Evolutionary conservation across 2,888 invertebrate species (phyloP).

Genomic region (Minunthozetes semirufus): DNA sequence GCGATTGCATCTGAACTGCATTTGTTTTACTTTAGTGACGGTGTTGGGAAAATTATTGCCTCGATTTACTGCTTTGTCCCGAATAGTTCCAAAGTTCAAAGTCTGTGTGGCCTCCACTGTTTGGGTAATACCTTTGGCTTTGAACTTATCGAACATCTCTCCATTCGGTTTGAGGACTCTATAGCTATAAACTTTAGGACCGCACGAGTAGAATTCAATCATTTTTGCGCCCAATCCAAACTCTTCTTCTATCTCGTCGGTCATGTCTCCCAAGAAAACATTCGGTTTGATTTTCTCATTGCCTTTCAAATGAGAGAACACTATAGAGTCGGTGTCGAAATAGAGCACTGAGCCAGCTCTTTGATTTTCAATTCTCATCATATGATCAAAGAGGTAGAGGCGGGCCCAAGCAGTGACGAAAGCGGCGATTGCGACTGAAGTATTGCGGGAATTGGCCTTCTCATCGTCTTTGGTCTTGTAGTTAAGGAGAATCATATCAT

Average conservation of each 20-base stretch:
- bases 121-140: background rate
- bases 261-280: conserved; percentile 47
- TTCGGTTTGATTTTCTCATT: conserved; percentile 38
- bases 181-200: conserved; percentile 47
- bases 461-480: background rate
- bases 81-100: background rate
- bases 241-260: conserved; percentile 45
- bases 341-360: conserved; percentile 42
- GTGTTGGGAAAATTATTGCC: background rate
- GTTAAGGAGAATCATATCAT: background rate
- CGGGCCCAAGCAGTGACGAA: background rate
- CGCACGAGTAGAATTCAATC: conserved; percentile 46
- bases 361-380: background rate
- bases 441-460: background rate
- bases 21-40: background rate
- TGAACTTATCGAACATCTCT: background rate
- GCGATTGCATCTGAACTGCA: no score
- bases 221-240: conserved; percentile 44
- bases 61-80: background rate
- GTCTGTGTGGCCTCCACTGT: background rate
- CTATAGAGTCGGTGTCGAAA: conserved; percentile 48
- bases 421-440: background rate
- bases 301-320: conserved; percentile 44
- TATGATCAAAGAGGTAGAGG: background rate
- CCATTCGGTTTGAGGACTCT: conserved; percentile 37